A percentile compares a stretch with the other conserved stretches of the same genome.
Evolutionary conservation across 2,888 invertebrate species (phyloP).

Genomic region (Spisula subtruncata): DNA sequence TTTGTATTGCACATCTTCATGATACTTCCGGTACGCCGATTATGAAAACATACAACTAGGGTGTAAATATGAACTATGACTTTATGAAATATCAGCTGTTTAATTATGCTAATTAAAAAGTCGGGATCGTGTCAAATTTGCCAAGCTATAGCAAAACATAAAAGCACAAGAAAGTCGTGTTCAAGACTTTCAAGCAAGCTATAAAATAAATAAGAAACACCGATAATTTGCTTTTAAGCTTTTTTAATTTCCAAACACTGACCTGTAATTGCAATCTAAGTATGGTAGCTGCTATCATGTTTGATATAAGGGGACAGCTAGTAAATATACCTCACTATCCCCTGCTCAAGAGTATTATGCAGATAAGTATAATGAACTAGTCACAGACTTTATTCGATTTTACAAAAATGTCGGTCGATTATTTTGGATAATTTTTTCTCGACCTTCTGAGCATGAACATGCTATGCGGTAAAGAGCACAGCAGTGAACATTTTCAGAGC

Average conservation of each 20-base stretch:
- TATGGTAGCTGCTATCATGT: slow-evolving; percentile 19
- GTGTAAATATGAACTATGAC: too few species aligned
- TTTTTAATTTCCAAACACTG: slow-evolving; percentile 57
- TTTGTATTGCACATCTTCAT: too few species aligned
- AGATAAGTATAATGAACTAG: neutral
- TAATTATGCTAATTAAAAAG: too few species aligned
- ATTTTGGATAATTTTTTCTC: too few species aligned
- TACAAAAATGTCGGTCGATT: neutral
- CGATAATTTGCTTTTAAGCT: slow-evolving; percentile 45
- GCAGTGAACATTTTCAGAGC: neutral
- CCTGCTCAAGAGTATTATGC: slow-evolving; percentile 25
- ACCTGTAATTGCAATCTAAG: slow-evolving; percentile 15
- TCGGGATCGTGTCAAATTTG: too few species aligned
- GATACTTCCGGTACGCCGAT: too few species aligned
- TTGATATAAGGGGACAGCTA: neutral
- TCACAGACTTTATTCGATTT: neutral
- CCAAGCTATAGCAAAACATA: too few species aligned
- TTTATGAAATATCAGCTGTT: too few species aligned
- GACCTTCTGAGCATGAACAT: too few species aligned
- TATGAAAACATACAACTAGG: too few species aligned
- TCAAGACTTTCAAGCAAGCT: too few species aligned
- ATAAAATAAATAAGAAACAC: neutral
- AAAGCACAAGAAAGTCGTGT: too few species aligned
- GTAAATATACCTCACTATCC: neutral
- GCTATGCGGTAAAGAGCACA: neutral